These are phyloP conservation scores for Phaetusa simplex DNA, from an alignment of 2,113 vertebrate species.

Conservation along the genomic window DNA sequence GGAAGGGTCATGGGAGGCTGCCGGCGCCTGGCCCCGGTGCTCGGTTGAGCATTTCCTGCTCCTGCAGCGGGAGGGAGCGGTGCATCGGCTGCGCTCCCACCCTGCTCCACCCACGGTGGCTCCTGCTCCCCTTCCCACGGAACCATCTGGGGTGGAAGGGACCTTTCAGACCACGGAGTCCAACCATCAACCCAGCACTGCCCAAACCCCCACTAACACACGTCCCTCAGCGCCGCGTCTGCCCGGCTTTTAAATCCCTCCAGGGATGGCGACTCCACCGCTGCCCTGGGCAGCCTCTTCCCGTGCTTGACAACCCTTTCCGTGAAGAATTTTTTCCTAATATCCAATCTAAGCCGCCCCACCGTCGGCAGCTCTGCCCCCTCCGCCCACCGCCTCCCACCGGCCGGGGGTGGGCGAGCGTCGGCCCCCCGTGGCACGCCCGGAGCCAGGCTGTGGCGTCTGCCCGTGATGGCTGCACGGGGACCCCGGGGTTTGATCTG, in stretches of 20 bases:
- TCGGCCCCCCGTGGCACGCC: accelerated
- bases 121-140: background rate
- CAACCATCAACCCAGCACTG: too few relatives aligned
- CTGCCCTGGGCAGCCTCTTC: too few relatives aligned
- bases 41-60: background rate
- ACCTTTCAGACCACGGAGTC: too few relatives aligned
- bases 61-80: background rate
- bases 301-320: too few relatives aligned
- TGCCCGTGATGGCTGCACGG: accelerated
- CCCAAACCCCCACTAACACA: too few relatives aligned
- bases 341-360: too few relatives aligned
- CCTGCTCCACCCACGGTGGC: background rate
- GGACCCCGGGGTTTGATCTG: background rate
- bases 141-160: too few relatives aligned
- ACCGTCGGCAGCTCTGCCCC: background rate
- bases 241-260: too few relatives aligned
- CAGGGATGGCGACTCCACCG: too few relatives aligned
- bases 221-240: too few relatives aligned
- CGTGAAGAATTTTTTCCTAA: too few relatives aligned
- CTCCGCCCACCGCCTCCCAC: background rate
- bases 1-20: background rate
- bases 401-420: background rate
- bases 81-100: background rate
- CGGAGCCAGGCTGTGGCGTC: background rate
- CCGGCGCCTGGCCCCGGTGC: background rate